Base-by-base conservation (phyloP, 92 coral and sea anemone species). In the Zoanthus sociatus region DNA sequence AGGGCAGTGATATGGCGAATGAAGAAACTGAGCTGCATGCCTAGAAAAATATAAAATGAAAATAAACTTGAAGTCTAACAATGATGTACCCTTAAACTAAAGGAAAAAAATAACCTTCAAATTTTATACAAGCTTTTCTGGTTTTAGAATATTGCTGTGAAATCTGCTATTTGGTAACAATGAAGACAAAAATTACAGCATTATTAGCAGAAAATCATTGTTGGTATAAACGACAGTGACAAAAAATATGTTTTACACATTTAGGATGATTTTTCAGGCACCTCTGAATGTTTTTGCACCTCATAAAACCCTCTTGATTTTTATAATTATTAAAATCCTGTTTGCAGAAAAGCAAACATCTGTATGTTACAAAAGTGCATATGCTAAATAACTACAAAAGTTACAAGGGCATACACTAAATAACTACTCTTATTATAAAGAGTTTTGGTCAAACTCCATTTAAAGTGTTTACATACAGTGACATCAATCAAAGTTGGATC, bases 1-100 rank as follows among this genome's bases (percentile, higher is more conserved):
- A 1, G 97, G 98, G 30, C 88, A 96, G 73, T 87, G 86, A 79
- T 89, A 97, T 37, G 90, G 98, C 44, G 92, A 93, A 54, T 69
- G 91, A 51, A 89, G 96, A 51, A 77, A 75, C 76, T 93, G 95
- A 6, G 94, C 84, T 17, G 94, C 72, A 87, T 93, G 89, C 78
- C 99, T 97, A 75, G 31, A 53, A 87, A 54, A 58, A 54, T 69
- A 37, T 73, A 31, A 84, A 45, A 46, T 45, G 20, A 16, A 58
- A 14, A 14, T 37, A 37, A 37, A 37, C 42, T 37, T 37, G 0
- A 37, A 37, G 42, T 37, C 42, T 37, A 37, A 37, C 2, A 37
- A 37, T 37, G 42, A 37, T 37, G 42, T 37, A 37, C 42, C 42
- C 42, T 37, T 37, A 37, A 37, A 37, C 42, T 37, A 37, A 37